Evolutionary conservation across 2,888 invertebrate species (phyloP).

Genomic region (Cephus pulcher): DNA sequence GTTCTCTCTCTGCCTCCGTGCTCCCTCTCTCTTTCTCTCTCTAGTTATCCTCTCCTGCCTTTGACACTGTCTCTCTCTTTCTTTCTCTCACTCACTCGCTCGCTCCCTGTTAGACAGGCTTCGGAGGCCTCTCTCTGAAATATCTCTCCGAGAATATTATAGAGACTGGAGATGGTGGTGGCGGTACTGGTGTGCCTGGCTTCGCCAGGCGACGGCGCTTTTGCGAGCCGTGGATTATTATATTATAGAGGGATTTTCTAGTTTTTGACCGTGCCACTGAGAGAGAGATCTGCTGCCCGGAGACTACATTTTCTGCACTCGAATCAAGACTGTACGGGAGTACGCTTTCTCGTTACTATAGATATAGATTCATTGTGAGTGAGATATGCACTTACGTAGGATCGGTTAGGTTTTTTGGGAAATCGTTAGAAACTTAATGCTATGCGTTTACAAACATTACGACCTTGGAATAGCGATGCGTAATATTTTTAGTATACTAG

Average conservation of each 20-base stretch:
- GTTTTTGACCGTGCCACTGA: neutral
- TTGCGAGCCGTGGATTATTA: constrained; percentile 46
- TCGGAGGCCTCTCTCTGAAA: constrained; percentile 49
- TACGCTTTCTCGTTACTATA: neutral
- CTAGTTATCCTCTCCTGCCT: constrained; percentile 18
- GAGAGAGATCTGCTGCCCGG: neutral
- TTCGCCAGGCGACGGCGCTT: constrained; percentile 44
- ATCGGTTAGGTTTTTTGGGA: neutral
- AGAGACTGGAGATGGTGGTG: constrained; percentile 40
- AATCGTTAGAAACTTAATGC: neutral
- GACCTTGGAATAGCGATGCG: neutral
- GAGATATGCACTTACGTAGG: neutral
- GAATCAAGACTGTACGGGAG: neutral
- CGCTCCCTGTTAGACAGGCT: constrained; percentile 43
- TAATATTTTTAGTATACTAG: neutral
- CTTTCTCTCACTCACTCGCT: constrained; percentile 15
- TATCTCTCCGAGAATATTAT: constrained; percentile 61
- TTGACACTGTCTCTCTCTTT: constrained; percentile 30
- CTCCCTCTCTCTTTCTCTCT: constrained; percentile 24
- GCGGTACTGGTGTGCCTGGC: constrained; percentile 42
- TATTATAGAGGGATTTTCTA: constrained; percentile 33
- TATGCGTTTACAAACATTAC: neutral
- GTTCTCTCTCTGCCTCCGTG: constrained; percentile 23
- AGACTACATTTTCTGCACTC: neutral
- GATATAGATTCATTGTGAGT: neutral